phyloP scores from a whole-genome alignment of 2,888 invertebrate genomes.

The Philereme transversata region DNA sequence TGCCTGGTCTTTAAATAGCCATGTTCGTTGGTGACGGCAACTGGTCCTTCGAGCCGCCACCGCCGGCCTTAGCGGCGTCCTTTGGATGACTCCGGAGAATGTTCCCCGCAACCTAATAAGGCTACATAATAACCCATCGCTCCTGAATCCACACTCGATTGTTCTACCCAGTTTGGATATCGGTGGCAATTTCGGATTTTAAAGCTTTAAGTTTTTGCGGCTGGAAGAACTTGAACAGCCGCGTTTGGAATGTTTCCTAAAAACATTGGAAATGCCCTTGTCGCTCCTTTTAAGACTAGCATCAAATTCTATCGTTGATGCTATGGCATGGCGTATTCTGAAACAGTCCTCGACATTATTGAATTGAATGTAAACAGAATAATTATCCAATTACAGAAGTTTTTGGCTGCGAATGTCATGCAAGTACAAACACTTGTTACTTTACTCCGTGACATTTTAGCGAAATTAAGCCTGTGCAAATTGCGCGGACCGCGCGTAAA shows the following conservation, averaged over 20 bases:
- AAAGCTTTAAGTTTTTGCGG: slow-evolving; percentile 15
- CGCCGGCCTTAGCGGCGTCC: slow-evolving; percentile 77
- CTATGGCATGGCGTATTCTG: neutral
- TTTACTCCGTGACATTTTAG: slow-evolving; percentile 54
- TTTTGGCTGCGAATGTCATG: slow-evolving; percentile 24
- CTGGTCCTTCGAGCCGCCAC: slow-evolving; percentile 46
- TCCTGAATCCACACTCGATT: slow-evolving; percentile 68
- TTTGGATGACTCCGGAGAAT: slow-evolving; percentile 68
- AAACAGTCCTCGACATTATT: slow-evolving; percentile 12
- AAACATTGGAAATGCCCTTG: slow-evolving; percentile 19
- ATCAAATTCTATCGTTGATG: neutral
- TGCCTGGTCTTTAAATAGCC: slow-evolving; percentile 67
- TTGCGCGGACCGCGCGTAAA: slow-evolving; percentile 52
- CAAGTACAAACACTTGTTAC: slow-evolving; percentile 42
- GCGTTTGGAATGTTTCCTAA: slow-evolving; percentile 19
- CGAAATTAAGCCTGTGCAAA: slow-evolving; percentile 49
- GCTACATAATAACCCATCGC: slow-evolving; percentile 71
- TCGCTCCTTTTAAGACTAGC: slow-evolving; percentile 6
- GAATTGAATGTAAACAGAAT: slow-evolving; percentile 8
- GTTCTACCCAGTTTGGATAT: slow-evolving; percentile 77
- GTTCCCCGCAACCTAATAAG: slow-evolving; percentile 69
- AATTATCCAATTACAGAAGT: slow-evolving; percentile 19
- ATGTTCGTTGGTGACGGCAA: slow-evolving; percentile 60
- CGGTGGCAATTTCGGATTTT: slow-evolving; percentile 58
- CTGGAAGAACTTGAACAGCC: slow-evolving; percentile 13